Percentiles rank a stretch among this genome's conserved stretches.
phyloP scores from a whole-genome alignment of 2,797 vertebrate species.

The Melanotaenia nigrans region DNA sequence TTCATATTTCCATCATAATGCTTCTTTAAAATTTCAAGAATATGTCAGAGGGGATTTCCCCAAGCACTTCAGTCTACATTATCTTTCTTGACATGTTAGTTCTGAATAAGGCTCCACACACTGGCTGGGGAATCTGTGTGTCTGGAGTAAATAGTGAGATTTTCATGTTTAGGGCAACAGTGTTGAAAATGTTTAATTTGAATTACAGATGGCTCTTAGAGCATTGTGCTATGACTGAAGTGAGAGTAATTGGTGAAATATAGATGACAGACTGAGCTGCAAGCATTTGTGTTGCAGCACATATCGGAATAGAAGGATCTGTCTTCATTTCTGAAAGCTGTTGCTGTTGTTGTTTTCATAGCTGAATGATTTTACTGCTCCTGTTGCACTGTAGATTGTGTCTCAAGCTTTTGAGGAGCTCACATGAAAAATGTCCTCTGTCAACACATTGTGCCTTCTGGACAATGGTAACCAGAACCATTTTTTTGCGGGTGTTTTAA shows the following conservation, averaged over 20 bases:
- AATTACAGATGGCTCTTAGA: constrained; percentile 72
- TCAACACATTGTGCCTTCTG: constrained; percentile 68
- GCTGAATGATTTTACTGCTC: constrained; percentile 59
- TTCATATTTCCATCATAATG: constrained; percentile 59
- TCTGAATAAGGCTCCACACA: constrained; percentile 61
- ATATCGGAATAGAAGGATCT: constrained; percentile 66
- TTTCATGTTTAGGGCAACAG: constrained; percentile 55
- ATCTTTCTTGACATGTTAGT: constrained; percentile 65
- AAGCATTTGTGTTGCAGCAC: constrained; percentile 61
- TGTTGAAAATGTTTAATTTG: constrained; percentile 68
- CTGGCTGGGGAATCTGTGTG: constrained; percentile 50
- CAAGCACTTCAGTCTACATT: constrained; percentile 54
- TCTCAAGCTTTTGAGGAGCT: constrained; percentile 62
- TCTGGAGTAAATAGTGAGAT: constrained; percentile 62
- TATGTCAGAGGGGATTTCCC: constrained; percentile 59
- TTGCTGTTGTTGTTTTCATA: constrained; percentile 60
- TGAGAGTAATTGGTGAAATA: constrained; percentile 75
- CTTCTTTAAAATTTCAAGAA: constrained; percentile 54
- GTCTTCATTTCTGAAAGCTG: constrained; percentile 61
- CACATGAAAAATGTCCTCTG: constrained; percentile 70
- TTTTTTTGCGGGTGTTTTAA: constrained; percentile 60
- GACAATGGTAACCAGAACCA: constrained; percentile 71
- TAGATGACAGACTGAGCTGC: constrained; percentile 68
- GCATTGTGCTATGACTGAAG: constrained; percentile 65
- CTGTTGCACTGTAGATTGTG: constrained; percentile 65